Evolutionary conservation across 2,888 invertebrate genomes (phyloP).

Genomic region (Microctonus brassicae): DNA sequence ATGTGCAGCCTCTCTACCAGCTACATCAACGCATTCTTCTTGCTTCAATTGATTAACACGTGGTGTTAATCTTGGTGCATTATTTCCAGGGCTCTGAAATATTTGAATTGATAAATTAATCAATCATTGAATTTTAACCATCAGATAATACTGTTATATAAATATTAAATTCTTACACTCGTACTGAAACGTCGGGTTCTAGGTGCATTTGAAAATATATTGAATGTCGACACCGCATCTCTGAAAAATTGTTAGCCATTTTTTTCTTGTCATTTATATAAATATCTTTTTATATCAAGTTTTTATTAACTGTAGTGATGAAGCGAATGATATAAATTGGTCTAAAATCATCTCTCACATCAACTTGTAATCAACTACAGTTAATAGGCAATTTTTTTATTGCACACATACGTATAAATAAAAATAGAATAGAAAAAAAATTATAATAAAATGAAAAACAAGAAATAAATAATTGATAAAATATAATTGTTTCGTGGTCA

Average conservation of each 20-base stretch:
- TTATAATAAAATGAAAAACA: not conserved
- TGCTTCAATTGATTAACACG: constrained; percentile 90
- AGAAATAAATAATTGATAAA: not conserved
- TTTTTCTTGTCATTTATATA: constrained; percentile 20
- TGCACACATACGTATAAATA: too few relatives aligned
- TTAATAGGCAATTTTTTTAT: too few relatives aligned
- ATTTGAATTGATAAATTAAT: constrained; percentile 7
- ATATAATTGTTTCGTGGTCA: not conserved
- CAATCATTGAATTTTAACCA: not conserved
- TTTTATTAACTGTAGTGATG: too few relatives aligned
- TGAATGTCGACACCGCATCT: constrained; percentile 78
- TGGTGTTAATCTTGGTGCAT: constrained; percentile 79
- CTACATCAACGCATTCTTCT: constrained; percentile 88
- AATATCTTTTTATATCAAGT: not conserved
- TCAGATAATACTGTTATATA: constrained; percentile 8
- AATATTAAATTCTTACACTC: constrained; percentile 75
- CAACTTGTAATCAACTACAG: too few relatives aligned
- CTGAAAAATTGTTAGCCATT: constrained; percentile 71
- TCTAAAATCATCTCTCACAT: too few relatives aligned
- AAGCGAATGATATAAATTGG: too few relatives aligned
- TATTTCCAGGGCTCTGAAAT: constrained; percentile 70
- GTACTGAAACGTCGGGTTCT: constrained; percentile 90
- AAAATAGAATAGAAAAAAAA: not conserved
- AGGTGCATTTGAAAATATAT: constrained; percentile 79
- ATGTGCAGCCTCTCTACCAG: constrained; percentile 89